phyloP scores from a whole-genome alignment of 2,113 vertebrate genomes.

The Dissostichus mawsoni region DNA sequence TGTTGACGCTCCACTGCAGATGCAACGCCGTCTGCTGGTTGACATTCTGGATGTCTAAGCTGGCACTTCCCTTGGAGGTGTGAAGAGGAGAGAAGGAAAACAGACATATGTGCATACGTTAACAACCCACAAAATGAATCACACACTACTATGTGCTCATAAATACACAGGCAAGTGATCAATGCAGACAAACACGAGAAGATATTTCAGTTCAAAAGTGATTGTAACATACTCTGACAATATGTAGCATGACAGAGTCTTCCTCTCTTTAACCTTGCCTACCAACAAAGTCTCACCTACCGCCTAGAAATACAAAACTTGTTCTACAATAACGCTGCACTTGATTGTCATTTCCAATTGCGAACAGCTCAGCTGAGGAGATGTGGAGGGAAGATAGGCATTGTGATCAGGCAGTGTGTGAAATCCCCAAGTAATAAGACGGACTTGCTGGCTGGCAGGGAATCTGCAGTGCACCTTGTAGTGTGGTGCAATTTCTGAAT shows the following conservation, averaged over 20 bases:
- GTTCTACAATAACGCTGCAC: constrained; percentile 59
- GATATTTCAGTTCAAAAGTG: neutral
- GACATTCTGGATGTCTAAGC: constrained; percentile 98
- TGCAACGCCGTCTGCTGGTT: constrained; percentile 98
- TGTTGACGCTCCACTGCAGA: constrained; percentile 98
- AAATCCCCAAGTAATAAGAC: constrained; percentile 79
- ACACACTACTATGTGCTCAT: neutral
- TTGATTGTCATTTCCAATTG: constrained; percentile 78
- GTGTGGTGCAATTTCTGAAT: constrained; percentile 76
- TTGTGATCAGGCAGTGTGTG: constrained; percentile 74
- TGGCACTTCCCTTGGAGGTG: constrained; percentile 91
- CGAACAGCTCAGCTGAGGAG: constrained; percentile 68
- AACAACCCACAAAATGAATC: constrained; percentile 3
- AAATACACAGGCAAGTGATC: constrained; percentile 5
- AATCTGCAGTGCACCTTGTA: constrained; percentile 83
- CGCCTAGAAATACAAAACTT: constrained; percentile 9
- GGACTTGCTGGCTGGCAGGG: constrained; percentile 64
- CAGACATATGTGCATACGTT: constrained; percentile 6
- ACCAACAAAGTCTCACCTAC: constrained; percentile 49
- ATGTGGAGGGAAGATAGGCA: constrained; percentile 72
- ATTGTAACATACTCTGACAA: constrained; percentile 21
- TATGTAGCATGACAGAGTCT: constrained; percentile 43
- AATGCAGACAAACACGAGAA: neutral
- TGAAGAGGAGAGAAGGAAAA: constrained; percentile 21
- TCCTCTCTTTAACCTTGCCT: constrained; percentile 37